Percentiles rank a stretch among this genome's conserved stretches.
phyloP scores from a whole-genome alignment of 1,140 invertebrate species.

The Sminthurides bifidus region DNA sequence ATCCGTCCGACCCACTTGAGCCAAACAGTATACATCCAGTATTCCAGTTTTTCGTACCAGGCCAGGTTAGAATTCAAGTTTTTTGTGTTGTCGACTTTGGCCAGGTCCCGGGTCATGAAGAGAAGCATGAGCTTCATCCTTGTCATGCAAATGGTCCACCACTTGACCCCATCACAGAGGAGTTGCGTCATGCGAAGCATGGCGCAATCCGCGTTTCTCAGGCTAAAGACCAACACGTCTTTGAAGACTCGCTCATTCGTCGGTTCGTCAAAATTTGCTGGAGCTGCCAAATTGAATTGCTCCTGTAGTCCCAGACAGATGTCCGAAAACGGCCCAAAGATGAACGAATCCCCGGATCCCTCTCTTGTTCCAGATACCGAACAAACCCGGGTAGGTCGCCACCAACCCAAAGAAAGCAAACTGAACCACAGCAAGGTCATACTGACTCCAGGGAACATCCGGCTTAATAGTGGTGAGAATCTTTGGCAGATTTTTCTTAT shows the following conservation, averaged over 20 bases:
- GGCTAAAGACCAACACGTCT: constrained; percentile 23
- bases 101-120: constrained; percentile 18
- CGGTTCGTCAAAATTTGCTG: constrained; percentile 18
- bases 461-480: constrained; percentile 25
- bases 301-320: constrained; percentile 24
- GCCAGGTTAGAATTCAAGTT: background rate
- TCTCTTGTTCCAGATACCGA: constrained; percentile 18
- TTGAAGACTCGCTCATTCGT: constrained; percentile 18
- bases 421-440: constrained; percentile 26
- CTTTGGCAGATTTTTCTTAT: constrained; percentile 11
- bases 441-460: constrained; percentile 26
- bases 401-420: constrained; percentile 25
- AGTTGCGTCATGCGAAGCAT: constrained; percentile 11
- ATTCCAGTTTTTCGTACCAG: constrained; percentile 1
- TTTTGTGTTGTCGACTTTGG: constrained; percentile 4
- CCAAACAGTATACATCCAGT: background rate
- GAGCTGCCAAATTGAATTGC: constrained; percentile 22
- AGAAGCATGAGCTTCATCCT: constrained; percentile 15
- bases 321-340: constrained; percentile 28
- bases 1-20: background rate
- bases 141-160: constrained; percentile 18
- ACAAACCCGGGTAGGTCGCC: constrained; percentile 13
- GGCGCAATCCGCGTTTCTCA: constrained; percentile 9
- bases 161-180: constrained; percentile 14
- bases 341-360: constrained; percentile 25